Conservation (phyloP, 2,113 vertebrate species). For the Prietella phreatophila region DNA sequence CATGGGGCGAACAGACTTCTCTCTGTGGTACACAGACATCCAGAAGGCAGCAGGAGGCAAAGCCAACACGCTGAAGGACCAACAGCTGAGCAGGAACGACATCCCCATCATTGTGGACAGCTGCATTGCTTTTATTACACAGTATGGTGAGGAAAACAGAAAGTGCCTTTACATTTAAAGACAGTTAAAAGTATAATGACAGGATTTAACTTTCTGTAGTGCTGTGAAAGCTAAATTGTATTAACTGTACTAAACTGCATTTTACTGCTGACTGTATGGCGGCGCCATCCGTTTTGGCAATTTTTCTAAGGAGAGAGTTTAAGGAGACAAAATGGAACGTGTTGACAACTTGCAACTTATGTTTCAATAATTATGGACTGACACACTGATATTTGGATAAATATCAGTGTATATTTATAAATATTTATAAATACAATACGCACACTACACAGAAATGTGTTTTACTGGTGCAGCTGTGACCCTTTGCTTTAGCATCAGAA, state of each 20-base stretch:
- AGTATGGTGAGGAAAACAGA: constrained; percentile 66
- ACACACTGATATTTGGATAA: neutral
- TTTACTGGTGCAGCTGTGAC: neutral
- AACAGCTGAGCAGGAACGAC: constrained; percentile 91
- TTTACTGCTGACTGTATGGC: neutral
- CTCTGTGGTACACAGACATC: constrained; percentile 84
- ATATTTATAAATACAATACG: neutral
- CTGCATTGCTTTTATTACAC: constrained; percentile 96
- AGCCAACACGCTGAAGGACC: constrained; percentile 85
- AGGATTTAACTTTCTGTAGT: neutral
- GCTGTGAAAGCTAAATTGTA: neutral
- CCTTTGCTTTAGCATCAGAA: neutral
- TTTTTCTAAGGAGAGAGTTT: no score
- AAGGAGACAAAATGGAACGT: neutral
- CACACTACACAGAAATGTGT: neutral
- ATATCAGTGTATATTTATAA: no score
- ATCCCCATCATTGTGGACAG: constrained; percentile 97
- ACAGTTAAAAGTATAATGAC: neutral
- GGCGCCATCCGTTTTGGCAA: neutral
- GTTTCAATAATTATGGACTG: neutral
- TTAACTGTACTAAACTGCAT: neutral
- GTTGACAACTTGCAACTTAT: neutral
- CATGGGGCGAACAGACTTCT: constrained; percentile 78
- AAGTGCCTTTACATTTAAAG: neutral
- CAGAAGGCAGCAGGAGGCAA: constrained; percentile 83